Evolutionary conservation across 2,888 invertebrate species (phyloP), one percentile per base, ranked within the genome.

Genomic region (Cheilosia vernalis): DNA sequence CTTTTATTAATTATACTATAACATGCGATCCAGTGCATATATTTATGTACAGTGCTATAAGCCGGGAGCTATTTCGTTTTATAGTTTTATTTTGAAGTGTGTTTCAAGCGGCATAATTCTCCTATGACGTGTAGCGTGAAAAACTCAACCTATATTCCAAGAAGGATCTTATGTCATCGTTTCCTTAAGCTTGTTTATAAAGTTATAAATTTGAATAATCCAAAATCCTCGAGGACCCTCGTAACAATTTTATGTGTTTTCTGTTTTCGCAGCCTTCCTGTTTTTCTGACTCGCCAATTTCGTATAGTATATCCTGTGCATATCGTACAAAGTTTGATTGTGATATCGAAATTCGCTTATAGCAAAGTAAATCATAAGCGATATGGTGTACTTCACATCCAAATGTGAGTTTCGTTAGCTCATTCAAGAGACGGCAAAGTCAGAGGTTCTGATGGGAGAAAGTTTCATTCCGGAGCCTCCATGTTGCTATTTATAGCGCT

Each of bases 201-300:
- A 84, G 37, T 37, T 13, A 37, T 37, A 37, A 37, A 37, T 84
- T 84, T 80, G 84, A 84, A 84, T 84, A 84, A 84, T 84, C 84
- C 74, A 4, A 74, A 84, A 70, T 80, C 74, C 84, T 80, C 51
- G 60, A 84, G 83, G 80, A 84, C 64, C 55, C 58, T 64, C 74
- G 64, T 76, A 84, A 76, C 69, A 74, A 55, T 80, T 80, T 84
- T 84, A 79, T 83, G 67, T 24, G 58, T 73, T 74, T 80, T 74
- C 21, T 47, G 67, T 74, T 74, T 74, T 64, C 24, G 10, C 37
- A 37, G 37, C 13, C 13, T 37, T 37, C 37, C 37, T 79, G 73
- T 84, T 84, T 84, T 74, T 63, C 72, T 72, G 78, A 78, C 60
- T 83, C 19, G 51, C 58, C 51, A 40, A 33, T 24, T 70, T 40